A percentile compares a stretch with the other conserved stretches of the same genome.
Conservation (phyloP, 2,797 vertebrate species). For the Hydrolagus colliei region DNA sequence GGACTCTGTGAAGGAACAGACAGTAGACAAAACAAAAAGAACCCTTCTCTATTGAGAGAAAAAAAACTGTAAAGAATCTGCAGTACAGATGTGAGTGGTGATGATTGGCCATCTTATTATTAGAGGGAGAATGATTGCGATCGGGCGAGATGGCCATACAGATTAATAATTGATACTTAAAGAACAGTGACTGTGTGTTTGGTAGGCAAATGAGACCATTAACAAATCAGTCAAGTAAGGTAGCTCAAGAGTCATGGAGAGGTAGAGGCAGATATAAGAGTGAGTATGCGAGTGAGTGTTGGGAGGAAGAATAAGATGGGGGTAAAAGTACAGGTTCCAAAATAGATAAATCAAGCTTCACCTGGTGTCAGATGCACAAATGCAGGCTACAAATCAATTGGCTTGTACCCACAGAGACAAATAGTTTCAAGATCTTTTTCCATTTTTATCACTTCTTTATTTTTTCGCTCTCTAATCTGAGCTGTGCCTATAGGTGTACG, state of each 20-base stretch:
- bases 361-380: neutral
- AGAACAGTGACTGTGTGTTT: too few species aligned
- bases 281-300: neutral
- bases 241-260: too few species aligned
- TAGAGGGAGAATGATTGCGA: too few species aligned
- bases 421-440: neutral
- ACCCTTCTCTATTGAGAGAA: neutral
- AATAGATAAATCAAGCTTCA: neutral
- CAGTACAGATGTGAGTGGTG: neutral
- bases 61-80: neutral
- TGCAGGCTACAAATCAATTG: neutral
- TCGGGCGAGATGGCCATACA: too few species aligned
- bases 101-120: too few species aligned
- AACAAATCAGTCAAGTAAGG: too few species aligned
- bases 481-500: too few species aligned
- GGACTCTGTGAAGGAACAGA: neutral
- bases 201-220: too few species aligned
- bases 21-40: neutral
- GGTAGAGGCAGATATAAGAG: too few species aligned
- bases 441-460: neutral
- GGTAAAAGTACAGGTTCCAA: neutral
- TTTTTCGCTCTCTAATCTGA: neutral
- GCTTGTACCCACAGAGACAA: neutral
- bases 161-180: too few species aligned
- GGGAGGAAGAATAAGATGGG: neutral